A percentile compares a stretch with the other conserved stretches of the same genome.
These are phyloP conservation scores for Heliconius melpomene DNA, from an alignment of 1,140 invertebrate genomes.

Conservation along the genomic window DNA sequence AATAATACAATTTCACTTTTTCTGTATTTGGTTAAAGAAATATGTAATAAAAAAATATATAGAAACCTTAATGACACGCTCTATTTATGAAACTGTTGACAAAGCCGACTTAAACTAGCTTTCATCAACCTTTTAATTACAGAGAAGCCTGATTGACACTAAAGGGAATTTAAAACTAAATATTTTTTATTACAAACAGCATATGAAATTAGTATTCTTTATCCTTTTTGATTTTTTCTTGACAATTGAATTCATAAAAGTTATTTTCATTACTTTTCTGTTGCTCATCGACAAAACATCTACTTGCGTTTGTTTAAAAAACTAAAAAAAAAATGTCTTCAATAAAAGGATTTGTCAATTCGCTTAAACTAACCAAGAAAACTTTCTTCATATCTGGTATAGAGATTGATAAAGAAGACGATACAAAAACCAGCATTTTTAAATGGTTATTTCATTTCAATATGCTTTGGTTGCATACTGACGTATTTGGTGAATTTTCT, in stretches of 20 bases:
- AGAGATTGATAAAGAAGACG: constrained; percentile 7
- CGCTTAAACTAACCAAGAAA: constrained; percentile 28
- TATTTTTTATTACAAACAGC: constrained; percentile 31
- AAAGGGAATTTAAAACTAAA: constrained; percentile 28
- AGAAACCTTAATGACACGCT: neutral
- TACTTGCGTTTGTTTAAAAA: neutral
- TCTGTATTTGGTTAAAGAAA: too few species aligned
- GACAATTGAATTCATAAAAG: constrained; percentile 26
- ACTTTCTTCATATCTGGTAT: constrained; percentile 23
- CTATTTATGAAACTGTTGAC: neutral
- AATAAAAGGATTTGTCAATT: constrained; percentile 25
- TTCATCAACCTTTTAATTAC: constrained; percentile 29
- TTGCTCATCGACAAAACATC: neutral
- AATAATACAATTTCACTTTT: too few species aligned
- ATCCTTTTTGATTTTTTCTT: constrained; percentile 27
- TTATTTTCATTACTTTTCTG: constrained; percentile 16
- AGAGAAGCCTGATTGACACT: constrained; percentile 16
- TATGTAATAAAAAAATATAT: too few species aligned
- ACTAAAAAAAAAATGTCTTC: constrained; percentile 9
- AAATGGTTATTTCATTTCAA: constrained; percentile 45
- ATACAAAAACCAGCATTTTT: neutral
- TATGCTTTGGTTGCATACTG: constrained; percentile 44
- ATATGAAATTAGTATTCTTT: constrained; percentile 29
- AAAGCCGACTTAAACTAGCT: neutral
- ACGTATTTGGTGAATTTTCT: constrained; percentile 45